Conservation (phyloP, 2,113 vertebrate species). For the Aphyosemion australe region DNA sequence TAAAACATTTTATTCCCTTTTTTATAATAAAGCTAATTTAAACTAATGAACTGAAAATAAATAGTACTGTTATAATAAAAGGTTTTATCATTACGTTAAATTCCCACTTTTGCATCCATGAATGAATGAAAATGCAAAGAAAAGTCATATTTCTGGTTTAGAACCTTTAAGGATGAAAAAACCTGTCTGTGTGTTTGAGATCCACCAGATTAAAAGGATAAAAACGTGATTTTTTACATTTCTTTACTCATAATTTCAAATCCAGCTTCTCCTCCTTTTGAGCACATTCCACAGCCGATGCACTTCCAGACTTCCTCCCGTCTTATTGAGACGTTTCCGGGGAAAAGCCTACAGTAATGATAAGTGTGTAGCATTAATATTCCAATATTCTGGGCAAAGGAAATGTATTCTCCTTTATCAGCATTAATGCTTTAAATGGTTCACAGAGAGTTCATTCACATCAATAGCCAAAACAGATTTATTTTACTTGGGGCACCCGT, state of each 20-base stretch:
- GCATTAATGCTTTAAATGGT: slow-evolving; percentile 63
- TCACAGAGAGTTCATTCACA: slow-evolving; percentile 75
- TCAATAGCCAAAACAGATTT: slow-evolving; percentile 74
- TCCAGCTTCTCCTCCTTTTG: slow-evolving; percentile 20
- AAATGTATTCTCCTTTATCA: slow-evolving; percentile 63
- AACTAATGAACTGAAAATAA: too few relatives aligned
- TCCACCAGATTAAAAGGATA: slow-evolving; percentile 3
- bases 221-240: too few relatives aligned
- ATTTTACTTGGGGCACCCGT: slow-evolving; percentile 75
- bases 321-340: slow-evolving; percentile 29
- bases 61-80: too few relatives aligned
- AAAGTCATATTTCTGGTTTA: too few relatives aligned
- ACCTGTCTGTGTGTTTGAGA: not conserved
- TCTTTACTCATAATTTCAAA: slow-evolving; percentile 16
- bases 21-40: too few relatives aligned
- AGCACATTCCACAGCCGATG: slow-evolving; percentile 16
- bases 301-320: slow-evolving; percentile 13
- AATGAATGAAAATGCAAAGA: too few relatives aligned
- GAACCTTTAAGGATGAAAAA: too few relatives aligned
- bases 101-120: too few relatives aligned
- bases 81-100: too few relatives aligned
- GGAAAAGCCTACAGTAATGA: slow-evolving; percentile 33
- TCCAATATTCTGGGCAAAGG: slow-evolving; percentile 33
- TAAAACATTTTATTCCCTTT: too few relatives aligned
- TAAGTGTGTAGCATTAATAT: slow-evolving; percentile 29